Evolutionary conservation across 1,140 invertebrate species (phyloP), one percentile per base, ranked within the genome.

Genomic region (Drosophila novamexicana): DNA sequence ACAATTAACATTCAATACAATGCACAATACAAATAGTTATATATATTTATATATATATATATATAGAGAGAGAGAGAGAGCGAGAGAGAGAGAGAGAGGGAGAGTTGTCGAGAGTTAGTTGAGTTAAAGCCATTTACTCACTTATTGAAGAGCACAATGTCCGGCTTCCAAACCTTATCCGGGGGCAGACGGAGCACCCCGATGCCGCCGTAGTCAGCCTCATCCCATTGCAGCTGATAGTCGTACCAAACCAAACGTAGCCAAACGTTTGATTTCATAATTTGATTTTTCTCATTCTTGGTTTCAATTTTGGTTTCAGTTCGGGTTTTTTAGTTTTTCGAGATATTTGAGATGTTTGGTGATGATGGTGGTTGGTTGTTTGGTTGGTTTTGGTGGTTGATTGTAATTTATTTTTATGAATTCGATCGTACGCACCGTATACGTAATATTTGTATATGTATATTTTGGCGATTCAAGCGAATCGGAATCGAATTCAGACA

Each of bases 101-200:
- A 68, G 62, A 81, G 78, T 63, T 32, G 62, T 40, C 59, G 54
- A 49, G n/a, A 62, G 22, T 50, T 64, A 65, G 58, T 66, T 37
- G 37, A 54, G 34, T 37, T 59, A 76, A 73, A 74, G 64, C 78
- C 74, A 77, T 86, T 79, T 91, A 95, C 96, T 95, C 95, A 99
- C 98, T 99, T 99, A 94, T 99, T 99, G 93, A 99, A 99, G 42
- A 99, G 95, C 37, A 99, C 99, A 84, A 99, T 99, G 93, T 99
- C 99, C 5, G 99, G 99, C 93, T 99, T 99, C 99, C 99, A 99
- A 62, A 99, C 98, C 95, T 99, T 99, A 93, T 99, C 98, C 18
- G 98, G 98, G 22, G 98, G 97, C 74, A 99, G 95, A 75, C 98
- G 95, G 40, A 99, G 95, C 18, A 99, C 97, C 34, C 96, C 96